These are phyloP conservation scores for Umimayanthus chanpuru DNA, from an alignment of 92 coral and sea anemone species.

Conservation along the genomic window DNA sequence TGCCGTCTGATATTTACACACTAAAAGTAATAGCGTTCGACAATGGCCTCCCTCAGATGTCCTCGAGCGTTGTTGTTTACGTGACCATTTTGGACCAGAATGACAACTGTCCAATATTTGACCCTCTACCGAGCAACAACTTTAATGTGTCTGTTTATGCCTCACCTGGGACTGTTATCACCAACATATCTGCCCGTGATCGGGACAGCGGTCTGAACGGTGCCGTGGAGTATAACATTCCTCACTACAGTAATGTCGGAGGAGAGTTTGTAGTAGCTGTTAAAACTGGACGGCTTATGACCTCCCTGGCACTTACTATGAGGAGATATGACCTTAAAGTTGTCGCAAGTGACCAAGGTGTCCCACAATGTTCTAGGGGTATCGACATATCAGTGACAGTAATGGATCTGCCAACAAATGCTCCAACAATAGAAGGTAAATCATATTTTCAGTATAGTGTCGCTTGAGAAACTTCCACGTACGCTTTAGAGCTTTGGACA, in stretches of 20 bases:
- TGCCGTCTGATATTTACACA: slow-evolving; percentile 8
- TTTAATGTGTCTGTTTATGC: slow-evolving; percentile 51
- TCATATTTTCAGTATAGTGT: not conserved
- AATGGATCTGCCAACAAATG: not conserved
- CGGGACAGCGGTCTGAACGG: slow-evolving; percentile 69
- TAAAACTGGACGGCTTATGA: slow-evolving; percentile 45
- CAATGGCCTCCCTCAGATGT: slow-evolving; percentile 63
- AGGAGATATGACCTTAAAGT: slow-evolving; percentile 50
- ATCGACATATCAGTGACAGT: slow-evolving; percentile 50
- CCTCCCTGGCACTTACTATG: slow-evolving; percentile 16
- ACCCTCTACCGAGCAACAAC: not conserved
- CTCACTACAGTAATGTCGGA: slow-evolving; percentile 7
- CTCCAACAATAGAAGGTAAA: slow-evolving; percentile 13
- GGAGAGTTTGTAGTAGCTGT: slow-evolving; percentile 46
- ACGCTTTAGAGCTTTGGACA: not conserved
- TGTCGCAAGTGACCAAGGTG: slow-evolving; percentile 70
- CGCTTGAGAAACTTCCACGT: not conserved
- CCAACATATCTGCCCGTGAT: slow-evolving; percentile 55
- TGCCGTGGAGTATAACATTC: slow-evolving; percentile 50
- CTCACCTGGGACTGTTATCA: slow-evolving; percentile 42
- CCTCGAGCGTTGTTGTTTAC: slow-evolving; percentile 33
- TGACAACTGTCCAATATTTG: slow-evolving; percentile 73
- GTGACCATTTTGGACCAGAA: slow-evolving; percentile 57
- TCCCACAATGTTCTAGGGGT: slow-evolving; percentile 57
- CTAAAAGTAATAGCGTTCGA: slow-evolving; percentile 64